These are phyloP conservation scores for Sycon ciliatum DNA, from an alignment of 37 sponge, comb jelly and placozoan genomes.

Conservation along the genomic window DNA sequence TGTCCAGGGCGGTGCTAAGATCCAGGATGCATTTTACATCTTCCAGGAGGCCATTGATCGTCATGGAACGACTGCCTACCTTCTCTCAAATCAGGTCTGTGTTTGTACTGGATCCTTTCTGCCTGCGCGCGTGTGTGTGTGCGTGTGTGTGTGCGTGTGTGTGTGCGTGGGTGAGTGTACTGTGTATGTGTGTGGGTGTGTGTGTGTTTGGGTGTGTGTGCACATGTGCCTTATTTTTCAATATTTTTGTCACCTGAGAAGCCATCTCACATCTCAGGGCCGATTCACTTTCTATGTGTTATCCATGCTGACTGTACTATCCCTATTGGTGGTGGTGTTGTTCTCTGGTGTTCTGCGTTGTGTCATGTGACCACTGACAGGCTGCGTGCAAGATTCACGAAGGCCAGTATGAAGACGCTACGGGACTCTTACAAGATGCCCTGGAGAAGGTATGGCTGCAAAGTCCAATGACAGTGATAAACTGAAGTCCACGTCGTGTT, in stretches of 20 bases:
- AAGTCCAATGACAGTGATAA: not conserved
- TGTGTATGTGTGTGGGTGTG: not conserved
- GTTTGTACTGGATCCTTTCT: not conserved
- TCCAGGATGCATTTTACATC: conserved; percentile 88
- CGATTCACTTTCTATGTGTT: too few relatives aligned
- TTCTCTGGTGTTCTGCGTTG: too few relatives aligned
- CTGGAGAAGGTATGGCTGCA: conserved; percentile 60
- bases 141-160: too few relatives aligned
- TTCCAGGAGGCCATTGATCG: conserved; percentile 96
- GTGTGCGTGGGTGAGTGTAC: too few relatives aligned
- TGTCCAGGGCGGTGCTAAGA: conserved; percentile 71
- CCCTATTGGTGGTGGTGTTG: too few relatives aligned
- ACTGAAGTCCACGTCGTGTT: too few relatives aligned
- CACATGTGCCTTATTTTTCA: not conserved
- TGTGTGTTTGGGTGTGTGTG: not conserved
- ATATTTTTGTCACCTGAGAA: too few relatives aligned
- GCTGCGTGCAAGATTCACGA: conserved; percentile 74
- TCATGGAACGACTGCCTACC: conserved; percentile 77
- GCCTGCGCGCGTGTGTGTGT: too few relatives aligned
- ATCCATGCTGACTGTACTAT: too few relatives aligned
- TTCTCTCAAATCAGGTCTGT: conserved; percentile 78
- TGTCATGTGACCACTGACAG: too few relatives aligned
- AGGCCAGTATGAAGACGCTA: conserved; percentile 92
- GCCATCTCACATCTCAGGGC: too few relatives aligned
- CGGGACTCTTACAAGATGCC: conserved; percentile 77